Conservation (phyloP, 2,113 vertebrate genomes). For the Pandion haliaetus region DNA sequence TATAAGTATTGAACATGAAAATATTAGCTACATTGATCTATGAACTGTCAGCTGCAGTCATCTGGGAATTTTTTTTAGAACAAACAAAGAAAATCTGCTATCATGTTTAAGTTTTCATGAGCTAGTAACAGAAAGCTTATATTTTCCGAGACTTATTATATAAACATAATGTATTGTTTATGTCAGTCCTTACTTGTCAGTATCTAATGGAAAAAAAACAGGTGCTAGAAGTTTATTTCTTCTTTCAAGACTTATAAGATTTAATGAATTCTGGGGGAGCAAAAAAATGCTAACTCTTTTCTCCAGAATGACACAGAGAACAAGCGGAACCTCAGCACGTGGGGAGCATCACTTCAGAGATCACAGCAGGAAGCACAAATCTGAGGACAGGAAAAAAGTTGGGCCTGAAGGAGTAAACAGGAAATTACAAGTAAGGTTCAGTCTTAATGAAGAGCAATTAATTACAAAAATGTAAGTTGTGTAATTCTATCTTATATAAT, state of each 20-base stretch:
- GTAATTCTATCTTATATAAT: background rate
- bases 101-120: background rate
- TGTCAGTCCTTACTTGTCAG: background rate
- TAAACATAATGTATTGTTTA: background rate
- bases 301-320: background rate
- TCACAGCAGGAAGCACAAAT: rapidly evolving
- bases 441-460: background rate
- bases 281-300: background rate
- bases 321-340: background rate
- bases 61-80: background rate
- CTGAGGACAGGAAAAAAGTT: background rate
- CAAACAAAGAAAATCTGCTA: background rate
- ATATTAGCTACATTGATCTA: background rate
- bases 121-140: background rate
- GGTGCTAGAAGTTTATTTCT: background rate
- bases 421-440: background rate
- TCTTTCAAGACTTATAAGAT: background rate
- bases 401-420: background rate
- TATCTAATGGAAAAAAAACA: background rate
- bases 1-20: background rate
- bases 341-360: background rate
- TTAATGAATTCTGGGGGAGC: background rate
- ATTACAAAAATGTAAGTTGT: background rate
- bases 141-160: background rate
- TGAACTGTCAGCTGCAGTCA: background rate